phyloP scores from a whole-genome alignment of 2,797 vertebrate species.

The Sebastes minor region DNA sequence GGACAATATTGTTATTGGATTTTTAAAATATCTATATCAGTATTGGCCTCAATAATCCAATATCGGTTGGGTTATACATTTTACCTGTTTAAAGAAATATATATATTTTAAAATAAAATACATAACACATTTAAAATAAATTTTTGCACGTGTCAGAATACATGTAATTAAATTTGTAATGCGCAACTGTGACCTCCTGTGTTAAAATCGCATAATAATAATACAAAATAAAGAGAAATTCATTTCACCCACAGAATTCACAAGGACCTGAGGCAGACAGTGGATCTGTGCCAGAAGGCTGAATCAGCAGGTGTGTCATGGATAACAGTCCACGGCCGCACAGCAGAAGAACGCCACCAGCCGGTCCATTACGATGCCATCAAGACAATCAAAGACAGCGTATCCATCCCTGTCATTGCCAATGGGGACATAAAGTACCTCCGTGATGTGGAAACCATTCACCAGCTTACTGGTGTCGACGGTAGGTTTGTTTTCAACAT shows the following conservation, averaged over 20 bases:
- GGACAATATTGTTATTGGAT: background rate
- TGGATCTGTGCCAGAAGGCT: constrained; percentile 95
- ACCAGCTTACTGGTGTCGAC: constrained; percentile 89
- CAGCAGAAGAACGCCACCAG: constrained; percentile 92
- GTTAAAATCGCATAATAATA: background rate
- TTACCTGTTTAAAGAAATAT: background rate
- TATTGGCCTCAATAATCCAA: background rate
- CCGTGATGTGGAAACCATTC: constrained; percentile 88
- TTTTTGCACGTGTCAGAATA: background rate
- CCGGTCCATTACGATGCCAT: constrained; percentile 95
- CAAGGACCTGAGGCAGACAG: constrained; percentile 88
- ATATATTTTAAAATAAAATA: too few relatives aligned
- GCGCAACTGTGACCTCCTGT: background rate
- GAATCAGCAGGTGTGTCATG: constrained; percentile 94
- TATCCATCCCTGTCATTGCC: constrained; percentile 91
- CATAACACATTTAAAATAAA: too few relatives aligned
- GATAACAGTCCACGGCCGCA: constrained; percentile 96
- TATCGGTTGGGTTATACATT: background rate
- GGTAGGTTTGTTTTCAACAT: constrained; percentile 78
- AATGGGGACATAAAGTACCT: constrained; percentile 94
- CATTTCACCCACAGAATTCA: constrained; percentile 86
- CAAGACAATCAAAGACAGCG: constrained; percentile 92
- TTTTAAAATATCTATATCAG: background rate
- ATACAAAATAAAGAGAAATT: background rate
- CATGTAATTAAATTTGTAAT: background rate